Evolutionary conservation across 2,888 invertebrate species (phyloP).

Genomic region (Lutraria lutraria): DNA sequence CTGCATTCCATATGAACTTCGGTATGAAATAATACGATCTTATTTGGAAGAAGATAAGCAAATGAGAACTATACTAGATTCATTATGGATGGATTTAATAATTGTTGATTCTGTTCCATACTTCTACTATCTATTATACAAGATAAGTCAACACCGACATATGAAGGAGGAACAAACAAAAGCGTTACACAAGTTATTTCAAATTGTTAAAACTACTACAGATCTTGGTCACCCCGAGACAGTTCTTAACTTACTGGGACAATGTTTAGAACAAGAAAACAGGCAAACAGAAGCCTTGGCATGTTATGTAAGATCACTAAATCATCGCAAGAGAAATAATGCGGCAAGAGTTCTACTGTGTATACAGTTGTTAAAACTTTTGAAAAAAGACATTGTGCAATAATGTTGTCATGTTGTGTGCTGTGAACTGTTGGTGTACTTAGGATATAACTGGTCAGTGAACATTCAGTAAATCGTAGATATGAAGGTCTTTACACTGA

Average conservation of each 20-base stretch:
- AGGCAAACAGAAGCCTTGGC: neutral
- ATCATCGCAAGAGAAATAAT: neutral
- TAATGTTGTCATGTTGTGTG: neutral
- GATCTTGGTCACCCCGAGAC: neutral
- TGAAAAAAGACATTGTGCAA: neutral
- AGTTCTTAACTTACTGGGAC: conserved; percentile 10
- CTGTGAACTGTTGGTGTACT: too few relatives aligned
- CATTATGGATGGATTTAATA: neutral
- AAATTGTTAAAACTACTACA: neutral
- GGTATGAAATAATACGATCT: neutral
- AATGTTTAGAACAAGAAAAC: conserved; percentile 29
- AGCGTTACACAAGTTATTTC: neutral
- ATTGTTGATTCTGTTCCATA: neutral
- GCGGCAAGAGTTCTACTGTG: conserved; percentile 3
- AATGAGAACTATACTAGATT: neutral
- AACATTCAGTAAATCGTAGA: too few relatives aligned
- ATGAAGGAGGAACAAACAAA: neutral
- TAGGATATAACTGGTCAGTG: too few relatives aligned
- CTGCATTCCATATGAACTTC: neutral
- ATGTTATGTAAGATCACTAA: neutral
- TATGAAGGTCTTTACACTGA: too few relatives aligned
- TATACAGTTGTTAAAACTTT: neutral
- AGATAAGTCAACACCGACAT: neutral
- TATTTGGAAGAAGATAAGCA: neutral
- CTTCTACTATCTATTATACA: conserved; percentile 1